A percentile compares a stretch with the other conserved stretches of the same genome.
phyloP scores from a whole-genome alignment of 2,113 vertebrate genomes.

The Notothenia coriiceps region DNA sequence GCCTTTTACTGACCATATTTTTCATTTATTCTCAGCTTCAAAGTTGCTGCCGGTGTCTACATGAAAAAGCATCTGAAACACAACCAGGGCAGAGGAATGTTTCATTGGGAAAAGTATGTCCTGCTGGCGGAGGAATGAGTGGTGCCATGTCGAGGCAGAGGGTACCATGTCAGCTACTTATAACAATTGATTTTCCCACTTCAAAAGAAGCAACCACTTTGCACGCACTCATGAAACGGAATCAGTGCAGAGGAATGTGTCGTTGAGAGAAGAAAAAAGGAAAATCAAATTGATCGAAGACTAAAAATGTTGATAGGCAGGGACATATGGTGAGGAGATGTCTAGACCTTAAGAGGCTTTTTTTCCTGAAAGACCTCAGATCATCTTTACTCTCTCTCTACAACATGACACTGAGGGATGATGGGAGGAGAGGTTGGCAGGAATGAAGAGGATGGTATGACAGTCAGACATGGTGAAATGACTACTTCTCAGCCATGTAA shows the following conservation, averaged over 20 bases:
- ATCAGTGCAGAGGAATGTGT: constrained; percentile 15
- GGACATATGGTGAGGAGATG: constrained; percentile 56
- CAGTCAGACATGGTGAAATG: constrained; percentile 44
- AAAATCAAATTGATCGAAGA: constrained; percentile 13
- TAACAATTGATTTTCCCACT: not conserved
- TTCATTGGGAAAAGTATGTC: constrained; percentile 12
- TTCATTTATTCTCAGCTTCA: not conserved
- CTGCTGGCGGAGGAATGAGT: not conserved
- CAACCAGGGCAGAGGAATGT: constrained; percentile 3
- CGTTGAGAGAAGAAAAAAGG: not conserved
- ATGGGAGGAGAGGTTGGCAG: constrained; percentile 31
- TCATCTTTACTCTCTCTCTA: constrained; percentile 54
- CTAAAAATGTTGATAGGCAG: constrained; percentile 55
- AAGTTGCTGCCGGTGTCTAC: not conserved
- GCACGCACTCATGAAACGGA: constrained; percentile 26
- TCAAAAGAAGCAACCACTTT: constrained; percentile 36
- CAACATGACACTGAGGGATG: constrained; percentile 66
- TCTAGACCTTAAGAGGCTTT: constrained; percentile 25
- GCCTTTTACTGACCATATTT: not conserved
- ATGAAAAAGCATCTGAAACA: constrained; percentile 23
- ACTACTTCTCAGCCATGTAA: constrained; percentile 15
- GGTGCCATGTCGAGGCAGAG: constrained; percentile 10
- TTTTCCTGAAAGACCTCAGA: constrained; percentile 36
- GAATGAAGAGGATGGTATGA: constrained; percentile 38
- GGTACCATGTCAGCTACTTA: not conserved